Evolutionary conservation across 2,888 invertebrate genomes (phyloP).

Genomic region (Apotomis betuletana): DNA sequence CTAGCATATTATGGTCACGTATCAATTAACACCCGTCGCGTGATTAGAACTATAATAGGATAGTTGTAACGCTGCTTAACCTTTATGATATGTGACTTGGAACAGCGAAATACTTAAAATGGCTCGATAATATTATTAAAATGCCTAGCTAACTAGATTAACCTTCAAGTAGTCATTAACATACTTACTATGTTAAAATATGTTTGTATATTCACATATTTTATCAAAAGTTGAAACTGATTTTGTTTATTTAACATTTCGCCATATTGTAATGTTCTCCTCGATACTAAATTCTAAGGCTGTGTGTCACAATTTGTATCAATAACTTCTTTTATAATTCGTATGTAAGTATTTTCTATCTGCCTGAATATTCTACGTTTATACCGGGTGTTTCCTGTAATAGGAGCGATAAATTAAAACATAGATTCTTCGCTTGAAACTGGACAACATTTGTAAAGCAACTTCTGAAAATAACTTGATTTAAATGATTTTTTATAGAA

Average conservation of each 20-base stretch:
- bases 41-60: conserved; percentile 39
- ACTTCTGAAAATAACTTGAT: too few relatives aligned
- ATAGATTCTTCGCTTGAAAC: too few relatives aligned
- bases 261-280: neutral
- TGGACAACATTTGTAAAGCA: too few relatives aligned
- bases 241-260: conserved; percentile 1
- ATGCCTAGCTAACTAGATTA: conserved; percentile 9
- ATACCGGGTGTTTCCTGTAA: too few relatives aligned
- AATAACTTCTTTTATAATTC: too few relatives aligned
- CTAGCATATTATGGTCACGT: conserved; percentile 32
- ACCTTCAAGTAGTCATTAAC: conserved; percentile 24
- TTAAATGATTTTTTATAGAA: too few relatives aligned
- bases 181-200: conserved; percentile 9
- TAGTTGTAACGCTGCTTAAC: conserved; percentile 27
- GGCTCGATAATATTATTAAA: neutral
- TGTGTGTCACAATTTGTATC: neutral
- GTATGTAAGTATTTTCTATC: too few relatives aligned
- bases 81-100: conserved; percentile 16
- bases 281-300: neutral
- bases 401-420: too few relatives aligned
- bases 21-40: conserved; percentile 37
- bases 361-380: neutral
- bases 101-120: conserved; percentile 9
- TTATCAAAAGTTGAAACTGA: neutral
- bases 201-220: neutral